A percentile compares a stretch with the other conserved stretches of the same genome.
Conservation (phyloP, 1,140 invertebrate species). For the Drosophila miranda region DNA sequence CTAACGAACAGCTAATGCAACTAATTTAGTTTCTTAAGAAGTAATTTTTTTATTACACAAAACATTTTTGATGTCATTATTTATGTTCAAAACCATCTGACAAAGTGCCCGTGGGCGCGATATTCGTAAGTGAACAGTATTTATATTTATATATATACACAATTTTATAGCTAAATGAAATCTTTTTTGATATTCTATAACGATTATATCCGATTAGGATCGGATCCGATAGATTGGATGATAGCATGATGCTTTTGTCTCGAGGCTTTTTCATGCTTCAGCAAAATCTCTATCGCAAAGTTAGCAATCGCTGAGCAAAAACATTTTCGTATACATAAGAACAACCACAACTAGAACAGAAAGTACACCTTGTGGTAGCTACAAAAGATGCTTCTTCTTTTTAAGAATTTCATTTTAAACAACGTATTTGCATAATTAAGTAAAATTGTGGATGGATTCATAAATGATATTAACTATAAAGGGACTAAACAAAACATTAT, state of each 20-base stretch:
- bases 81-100: conserved; percentile 61
- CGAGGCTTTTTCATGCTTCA: conserved; percentile 50
- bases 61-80: conserved; percentile 50
- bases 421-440: conserved; percentile 26
- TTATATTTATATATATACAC: conserved; percentile 77
- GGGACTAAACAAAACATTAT: conserved; percentile 54
- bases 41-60: conserved; percentile 19
- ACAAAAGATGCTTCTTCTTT: conserved; percentile 64
- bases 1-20: conserved; percentile 25
- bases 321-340: conserved; percentile 23
- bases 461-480: conserved; percentile 68
- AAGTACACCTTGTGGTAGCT: conserved; percentile 56
- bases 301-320: conserved; percentile 37
- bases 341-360: conserved; percentile 19
- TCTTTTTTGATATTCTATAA: conserved; percentile 41
- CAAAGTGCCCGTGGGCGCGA: conserved; percentile 53
- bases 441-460: conserved; percentile 41
- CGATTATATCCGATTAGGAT: conserved; percentile 28
- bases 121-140: conserved; percentile 77
- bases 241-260: conserved; percentile 34
- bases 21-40: conserved; percentile 34
- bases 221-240: conserved; percentile 20
- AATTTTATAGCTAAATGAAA: conserved; percentile 78
- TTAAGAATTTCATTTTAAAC: conserved; percentile 62
- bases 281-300: conserved; percentile 29